Base-by-base conservation (phyloP, 2,888 invertebrate species). In the Pemphredon lugubris region DNA sequence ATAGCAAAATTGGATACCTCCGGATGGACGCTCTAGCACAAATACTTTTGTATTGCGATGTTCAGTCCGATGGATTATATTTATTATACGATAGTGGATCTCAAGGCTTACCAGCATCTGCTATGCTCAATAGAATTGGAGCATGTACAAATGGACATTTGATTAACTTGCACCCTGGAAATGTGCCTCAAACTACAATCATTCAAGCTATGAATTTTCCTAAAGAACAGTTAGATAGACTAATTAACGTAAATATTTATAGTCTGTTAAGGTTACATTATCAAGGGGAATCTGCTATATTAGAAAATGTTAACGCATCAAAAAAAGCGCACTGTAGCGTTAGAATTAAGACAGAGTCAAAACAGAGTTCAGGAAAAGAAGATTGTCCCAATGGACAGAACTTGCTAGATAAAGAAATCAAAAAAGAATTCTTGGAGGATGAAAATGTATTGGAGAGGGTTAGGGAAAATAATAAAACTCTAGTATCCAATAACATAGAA, bases 21-120 rank as follows among this genome's bases (percentile, higher is more conserved):
- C 92, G 99, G 32, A 92, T 95, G 75, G 99, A 99, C 85, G 95
- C 97, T 1, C 89, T 99, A 26, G 95, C 97, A 0, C 98, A 98
- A 90, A 93, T 99, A 20, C 91, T 98, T 45, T 94, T 95, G 0
- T 93, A 94, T 80, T 93, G 95, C 0, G 97, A 98, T 82, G 92
- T 98, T 6, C 94, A 94, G 84, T 92, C 94, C 0, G 94, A 93
- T 84, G 95, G 96, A 0, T 93, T 92, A 75, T 95, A 94, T 89
- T 90, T 97, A 60, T 89, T 98, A 0, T 97, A 97, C 87, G 98
- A 98, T 86, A 96, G 96, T 58, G 96, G 96, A 0, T 96, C 96
- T 30, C 94, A 94, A 84, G 98, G 98, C 0, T 91, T 99, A 44
- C 87, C 97, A 23, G 93, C 96, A 3, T 96, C 97, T 0, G 94